Evolutionary conservation across 2,888 invertebrate genomes (phyloP).

Genomic region (Drosophila pseudotakahashii): DNA sequence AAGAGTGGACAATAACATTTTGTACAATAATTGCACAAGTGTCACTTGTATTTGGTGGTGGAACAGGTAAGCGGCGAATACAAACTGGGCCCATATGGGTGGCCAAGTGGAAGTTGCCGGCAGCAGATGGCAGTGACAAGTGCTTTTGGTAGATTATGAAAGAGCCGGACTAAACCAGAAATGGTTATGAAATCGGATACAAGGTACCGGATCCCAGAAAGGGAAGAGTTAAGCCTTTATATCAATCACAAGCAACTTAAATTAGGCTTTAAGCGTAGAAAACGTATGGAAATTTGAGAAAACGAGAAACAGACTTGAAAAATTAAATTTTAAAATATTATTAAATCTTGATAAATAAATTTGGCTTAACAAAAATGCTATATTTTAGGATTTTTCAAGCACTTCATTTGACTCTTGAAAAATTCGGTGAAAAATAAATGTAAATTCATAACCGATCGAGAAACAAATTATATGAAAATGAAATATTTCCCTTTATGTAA

Average conservation of each 20-base stretch:
- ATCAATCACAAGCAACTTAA: no score
- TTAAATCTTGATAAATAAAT: no score
- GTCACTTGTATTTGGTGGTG: slow-evolving; percentile 52
- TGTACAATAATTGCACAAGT: slow-evolving; percentile 71
- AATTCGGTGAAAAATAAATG: no score
- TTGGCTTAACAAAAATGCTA: no score
- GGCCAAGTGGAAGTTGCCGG: slow-evolving; percentile 13
- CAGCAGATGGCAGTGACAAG: slow-evolving; percentile 35
- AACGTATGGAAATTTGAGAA: no score
- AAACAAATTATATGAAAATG: neutral
- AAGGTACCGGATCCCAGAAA: slow-evolving; percentile 1
- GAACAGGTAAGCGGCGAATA: slow-evolving; percentile 28
- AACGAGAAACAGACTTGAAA: no score
- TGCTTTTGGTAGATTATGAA: slow-evolving; percentile 38
- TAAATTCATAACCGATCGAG: no score
- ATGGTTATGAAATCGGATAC: slow-evolving; percentile 29
- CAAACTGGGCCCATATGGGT: slow-evolving; percentile 51
- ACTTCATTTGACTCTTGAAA: no score
- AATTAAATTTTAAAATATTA: no score
- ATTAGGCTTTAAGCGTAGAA: no score
- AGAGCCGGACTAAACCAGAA: slow-evolving; percentile 22
- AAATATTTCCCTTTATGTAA: slow-evolving; percentile 38
- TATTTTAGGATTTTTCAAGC: no score
- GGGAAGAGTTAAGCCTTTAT: neutral
- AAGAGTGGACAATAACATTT: slow-evolving; percentile 44